These are phyloP conservation scores for Phycodurus eques DNA, from an alignment of 2,113 vertebrate species.

Conservation along the genomic window DNA sequence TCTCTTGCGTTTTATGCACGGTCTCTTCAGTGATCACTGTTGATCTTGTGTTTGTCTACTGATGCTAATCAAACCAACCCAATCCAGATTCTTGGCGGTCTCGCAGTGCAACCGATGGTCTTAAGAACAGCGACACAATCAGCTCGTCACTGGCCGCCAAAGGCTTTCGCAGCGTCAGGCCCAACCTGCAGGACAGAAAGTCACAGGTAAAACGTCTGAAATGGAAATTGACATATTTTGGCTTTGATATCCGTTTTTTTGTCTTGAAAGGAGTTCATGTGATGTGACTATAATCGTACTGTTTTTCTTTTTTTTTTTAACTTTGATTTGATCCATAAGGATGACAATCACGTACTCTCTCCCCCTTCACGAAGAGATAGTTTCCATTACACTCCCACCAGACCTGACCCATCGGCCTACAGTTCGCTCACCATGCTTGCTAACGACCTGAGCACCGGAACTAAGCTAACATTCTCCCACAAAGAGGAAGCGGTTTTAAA, in stretches of 20 bases:
- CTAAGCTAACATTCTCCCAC: slow-evolving; percentile 48
- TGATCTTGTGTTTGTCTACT: neutral
- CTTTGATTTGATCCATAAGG: slow-evolving; percentile 76
- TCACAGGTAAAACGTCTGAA: slow-evolving; percentile 81
- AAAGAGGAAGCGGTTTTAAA: slow-evolving; percentile 61
- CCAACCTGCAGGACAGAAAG: slow-evolving; percentile 91
- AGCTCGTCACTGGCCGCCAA: slow-evolving; percentile 92
- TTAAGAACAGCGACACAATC: slow-evolving; percentile 85
- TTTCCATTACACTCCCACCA: slow-evolving; percentile 69
- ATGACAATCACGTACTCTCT: slow-evolving; percentile 75
- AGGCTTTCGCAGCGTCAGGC: slow-evolving; percentile 92
- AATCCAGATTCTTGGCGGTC: slow-evolving; percentile 86
- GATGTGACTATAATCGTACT: slow-evolving; percentile 11
- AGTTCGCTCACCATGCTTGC: slow-evolving; percentile 45
- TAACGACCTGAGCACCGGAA: slow-evolving; percentile 43
- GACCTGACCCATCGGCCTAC: slow-evolving; percentile 64
- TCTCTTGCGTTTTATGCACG: neutral
- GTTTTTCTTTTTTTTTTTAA: slow-evolving; percentile 31
- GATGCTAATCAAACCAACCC: slow-evolving; percentile 7
- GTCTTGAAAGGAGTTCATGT: neutral
- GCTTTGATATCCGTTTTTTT: neutral
- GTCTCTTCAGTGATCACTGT: neutral
- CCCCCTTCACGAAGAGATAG: slow-evolving; percentile 85
- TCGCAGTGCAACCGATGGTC: slow-evolving; percentile 77
- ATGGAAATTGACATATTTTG: neutral